phyloP scores from a whole-genome alignment of 2,888 invertebrate species.

The Amiota minor region DNA sequence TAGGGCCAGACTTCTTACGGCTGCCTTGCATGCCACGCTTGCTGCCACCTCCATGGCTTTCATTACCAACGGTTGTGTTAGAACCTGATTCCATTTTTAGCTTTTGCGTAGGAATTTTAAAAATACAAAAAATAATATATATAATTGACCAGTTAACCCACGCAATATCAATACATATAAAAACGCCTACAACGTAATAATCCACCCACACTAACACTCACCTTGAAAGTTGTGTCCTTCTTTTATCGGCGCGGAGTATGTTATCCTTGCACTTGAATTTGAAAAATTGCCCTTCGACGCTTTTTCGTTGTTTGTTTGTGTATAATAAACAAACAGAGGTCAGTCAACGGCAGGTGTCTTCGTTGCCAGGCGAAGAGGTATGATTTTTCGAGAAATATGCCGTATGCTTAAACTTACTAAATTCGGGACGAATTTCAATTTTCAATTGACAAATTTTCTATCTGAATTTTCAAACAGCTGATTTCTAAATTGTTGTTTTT shows the following conservation, averaged over 20 bases:
- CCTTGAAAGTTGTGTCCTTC: constrained; percentile 50
- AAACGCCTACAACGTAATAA: constrained; percentile 42
- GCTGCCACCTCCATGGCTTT: not conserved
- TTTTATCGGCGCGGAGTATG: not conserved
- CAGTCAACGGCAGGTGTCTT: constrained; percentile 36
- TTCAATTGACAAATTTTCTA: too few relatives aligned
- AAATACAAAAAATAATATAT: not conserved
- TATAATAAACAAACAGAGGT: constrained; percentile 56
- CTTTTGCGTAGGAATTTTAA: constrained; percentile 36
- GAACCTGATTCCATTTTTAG: constrained; percentile 50
- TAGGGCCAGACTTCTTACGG: constrained; percentile 81
- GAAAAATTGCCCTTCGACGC: not conserved
- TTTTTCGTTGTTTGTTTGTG: constrained; percentile 38
- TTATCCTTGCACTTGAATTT: constrained; percentile 54
- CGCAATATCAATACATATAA: constrained; percentile 30
- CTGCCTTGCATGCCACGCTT: constrained; percentile 56
- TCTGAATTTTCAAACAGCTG: not conserved
- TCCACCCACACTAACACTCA: constrained; percentile 37
- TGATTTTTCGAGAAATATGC: constrained; percentile 21
- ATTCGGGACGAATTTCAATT: too few relatives aligned
- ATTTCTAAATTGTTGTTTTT: not conserved
- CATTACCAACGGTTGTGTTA: constrained; percentile 38
- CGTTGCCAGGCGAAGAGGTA: constrained; percentile 39
- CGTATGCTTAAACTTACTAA: too few relatives aligned
- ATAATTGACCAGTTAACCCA: constrained; percentile 15